These are phyloP conservation scores for Noctua janthe DNA, from an alignment of 2,888 invertebrate genomes.

Conservation along the genomic window DNA sequence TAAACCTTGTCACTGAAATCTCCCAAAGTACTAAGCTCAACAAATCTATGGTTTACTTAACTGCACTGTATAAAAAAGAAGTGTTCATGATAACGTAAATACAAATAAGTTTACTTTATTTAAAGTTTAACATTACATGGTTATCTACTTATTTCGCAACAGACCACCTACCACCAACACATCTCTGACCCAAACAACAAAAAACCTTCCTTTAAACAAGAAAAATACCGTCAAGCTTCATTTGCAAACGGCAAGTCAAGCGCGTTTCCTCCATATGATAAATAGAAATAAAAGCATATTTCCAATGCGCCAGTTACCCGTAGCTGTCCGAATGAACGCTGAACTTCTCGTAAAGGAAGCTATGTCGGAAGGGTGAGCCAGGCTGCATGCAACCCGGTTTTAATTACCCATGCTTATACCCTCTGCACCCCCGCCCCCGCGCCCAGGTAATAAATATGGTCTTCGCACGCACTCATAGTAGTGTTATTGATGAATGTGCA, in stretches of 20 bases:
- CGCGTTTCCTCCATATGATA: constrained; percentile 67
- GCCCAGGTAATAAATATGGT: constrained; percentile 77
- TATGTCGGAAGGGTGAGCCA: constrained; percentile 72
- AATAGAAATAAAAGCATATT: constrained; percentile 69
- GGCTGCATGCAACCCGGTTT: constrained; percentile 74
- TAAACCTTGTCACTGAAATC: background rate
- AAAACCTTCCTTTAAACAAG: constrained; percentile 7
- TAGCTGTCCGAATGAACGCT: constrained; percentile 64
- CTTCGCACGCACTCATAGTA: constrained; percentile 79
- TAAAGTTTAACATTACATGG: background rate
- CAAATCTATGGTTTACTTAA: background rate
- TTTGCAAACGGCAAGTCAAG: constrained; percentile 62
- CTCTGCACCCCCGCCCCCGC: constrained; percentile 55
- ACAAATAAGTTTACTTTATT: background rate
- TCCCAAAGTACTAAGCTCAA: background rate
- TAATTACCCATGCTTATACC: constrained; percentile 77
- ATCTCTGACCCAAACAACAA: constrained; percentile 4
- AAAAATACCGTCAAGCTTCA: constrained; percentile 58
- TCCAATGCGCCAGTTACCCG: constrained; percentile 57
- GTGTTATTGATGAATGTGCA: constrained; percentile 69
- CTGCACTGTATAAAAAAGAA: background rate
- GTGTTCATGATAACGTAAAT: too few species aligned
- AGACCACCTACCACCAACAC: constrained; percentile 16
- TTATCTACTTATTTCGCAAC: background rate
- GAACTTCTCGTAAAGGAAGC: constrained; percentile 73